Conservation (phyloP, 2,797 vertebrate genomes). For the Menidia menidia region DNA sequence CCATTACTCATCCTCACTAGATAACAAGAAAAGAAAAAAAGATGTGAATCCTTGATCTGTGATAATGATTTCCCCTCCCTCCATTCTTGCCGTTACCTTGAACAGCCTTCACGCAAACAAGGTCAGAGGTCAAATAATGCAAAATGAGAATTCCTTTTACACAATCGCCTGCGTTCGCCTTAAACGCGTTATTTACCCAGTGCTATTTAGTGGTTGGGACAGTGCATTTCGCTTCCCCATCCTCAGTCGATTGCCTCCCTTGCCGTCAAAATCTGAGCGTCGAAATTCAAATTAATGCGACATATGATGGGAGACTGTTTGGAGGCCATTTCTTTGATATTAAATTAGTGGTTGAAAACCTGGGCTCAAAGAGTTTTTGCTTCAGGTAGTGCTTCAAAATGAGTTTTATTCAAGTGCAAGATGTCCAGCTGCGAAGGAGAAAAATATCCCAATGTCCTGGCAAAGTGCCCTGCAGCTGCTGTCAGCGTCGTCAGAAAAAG, state of each 20-base stretch:
- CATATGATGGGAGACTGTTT: slow-evolving; percentile 44
- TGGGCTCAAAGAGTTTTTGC: slow-evolving; percentile 38
- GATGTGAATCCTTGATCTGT: not conserved
- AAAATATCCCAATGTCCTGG: slow-evolving; percentile 43
- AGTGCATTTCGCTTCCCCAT: slow-evolving; percentile 31
- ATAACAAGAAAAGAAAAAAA: slow-evolving; percentile 12
- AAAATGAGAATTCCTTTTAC: slow-evolving; percentile 7
- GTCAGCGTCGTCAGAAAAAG: slow-evolving; percentile 18
- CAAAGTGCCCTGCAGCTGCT: slow-evolving; percentile 33
- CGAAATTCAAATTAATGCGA: slow-evolving; percentile 52
- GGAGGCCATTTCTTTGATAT: slow-evolving; percentile 40
- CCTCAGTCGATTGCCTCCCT: slow-evolving; percentile 34
- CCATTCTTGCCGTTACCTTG: slow-evolving; percentile 9
- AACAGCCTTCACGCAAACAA: slow-evolving; percentile 1
- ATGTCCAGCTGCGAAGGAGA: slow-evolving; percentile 54
- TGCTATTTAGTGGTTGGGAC: slow-evolving; percentile 15
- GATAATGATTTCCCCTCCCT: slow-evolving; percentile 2
- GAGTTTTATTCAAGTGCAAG: slow-evolving; percentile 56
- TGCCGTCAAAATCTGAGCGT: slow-evolving; percentile 40
- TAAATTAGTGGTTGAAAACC: slow-evolving; percentile 59
- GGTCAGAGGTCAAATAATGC: slow-evolving; percentile 26
- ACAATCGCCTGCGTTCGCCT: not conserved
- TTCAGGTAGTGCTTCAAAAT: slow-evolving; percentile 46
- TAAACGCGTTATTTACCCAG: slow-evolving; percentile 22
- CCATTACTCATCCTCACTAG: slow-evolving; percentile 33